A percentile compares a stretch with the other conserved stretches of the same genome.
These are phyloP conservation scores for Rousettus madagascariensis DNA, from an alignment of 2,797 vertebrate species.

Conservation along the genomic window DNA sequence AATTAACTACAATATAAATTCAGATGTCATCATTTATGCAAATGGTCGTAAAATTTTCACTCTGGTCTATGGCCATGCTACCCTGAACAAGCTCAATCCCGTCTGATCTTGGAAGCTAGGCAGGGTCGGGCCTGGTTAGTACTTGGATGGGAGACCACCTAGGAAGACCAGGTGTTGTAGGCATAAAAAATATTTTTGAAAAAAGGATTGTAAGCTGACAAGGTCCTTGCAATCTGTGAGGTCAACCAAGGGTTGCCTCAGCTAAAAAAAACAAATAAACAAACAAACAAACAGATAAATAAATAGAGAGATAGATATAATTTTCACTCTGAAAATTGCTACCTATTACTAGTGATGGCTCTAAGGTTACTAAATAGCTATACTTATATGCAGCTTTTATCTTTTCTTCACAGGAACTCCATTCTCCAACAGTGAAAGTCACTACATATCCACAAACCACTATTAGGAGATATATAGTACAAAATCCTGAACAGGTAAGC, in stretches of 20 bases:
- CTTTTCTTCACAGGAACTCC: conserved; percentile 69
- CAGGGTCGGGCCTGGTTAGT: no score
- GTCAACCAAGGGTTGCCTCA: no score
- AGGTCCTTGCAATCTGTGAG: no score
- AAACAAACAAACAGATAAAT: no score
- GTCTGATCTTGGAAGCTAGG: no score
- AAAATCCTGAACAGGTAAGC: conserved; percentile 86
- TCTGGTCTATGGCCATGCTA: neutral
- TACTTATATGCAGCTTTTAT: conserved; percentile 26
- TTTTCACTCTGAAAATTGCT: conserved; percentile 40
- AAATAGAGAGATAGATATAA: neutral
- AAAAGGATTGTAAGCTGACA: no score
- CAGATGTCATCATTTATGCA: neutral
- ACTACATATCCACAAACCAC: conserved; percentile 82
- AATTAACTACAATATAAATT: conserved; percentile 38
- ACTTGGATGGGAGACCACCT: no score
- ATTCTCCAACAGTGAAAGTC: conserved; percentile 76
- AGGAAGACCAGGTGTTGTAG: no score
- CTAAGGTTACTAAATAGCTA: conserved; percentile 2
- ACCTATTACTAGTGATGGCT: conserved; percentile 16
- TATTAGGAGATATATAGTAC: conserved; percentile 85
- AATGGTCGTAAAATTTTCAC: conserved; percentile 21
- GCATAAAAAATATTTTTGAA: no score
- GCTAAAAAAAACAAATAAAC: no score
- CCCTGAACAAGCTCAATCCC: no score